Percentiles rank a stretch among this genome's conserved stretches.
Conservation (phyloP, 30 jellyfish, hydroid and myxozoan species). For the Calvadosia cruxmelitensis region DNA sequence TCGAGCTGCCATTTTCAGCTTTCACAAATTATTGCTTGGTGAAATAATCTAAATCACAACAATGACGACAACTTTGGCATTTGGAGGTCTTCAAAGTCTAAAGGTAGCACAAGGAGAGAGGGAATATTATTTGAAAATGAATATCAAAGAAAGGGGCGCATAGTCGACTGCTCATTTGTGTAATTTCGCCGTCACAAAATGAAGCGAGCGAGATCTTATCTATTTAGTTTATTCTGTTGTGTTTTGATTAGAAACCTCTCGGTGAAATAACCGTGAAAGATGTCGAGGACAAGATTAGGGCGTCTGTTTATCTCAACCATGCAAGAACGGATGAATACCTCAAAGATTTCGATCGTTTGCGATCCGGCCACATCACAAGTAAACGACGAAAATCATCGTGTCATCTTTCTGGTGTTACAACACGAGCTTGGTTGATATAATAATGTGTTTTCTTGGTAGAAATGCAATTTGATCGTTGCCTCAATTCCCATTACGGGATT, state of each 20-base stretch:
- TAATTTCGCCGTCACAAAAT: too few species aligned
- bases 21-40: too few species aligned
- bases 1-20: too few species aligned
- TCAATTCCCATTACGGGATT: constrained; percentile 76
- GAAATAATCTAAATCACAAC: neutral
- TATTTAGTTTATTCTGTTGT: too few species aligned
- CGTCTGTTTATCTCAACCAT: constrained; percentile 38
- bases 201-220: neutral
- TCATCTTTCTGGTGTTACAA: too few species aligned
- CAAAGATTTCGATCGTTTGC: constrained; percentile 88
- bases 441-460: constrained; percentile 17
- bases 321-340: constrained; percentile 78
- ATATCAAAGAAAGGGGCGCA: too few species aligned
- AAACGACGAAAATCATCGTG: too few species aligned
- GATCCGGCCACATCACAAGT: constrained; percentile 88
- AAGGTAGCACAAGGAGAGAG: too few species aligned
- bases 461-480: constrained; percentile 74
- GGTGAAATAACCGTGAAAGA: constrained; percentile 5
- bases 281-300: constrained; percentile 67
- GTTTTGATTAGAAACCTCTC: neutral
- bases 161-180: too few species aligned
- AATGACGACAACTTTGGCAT: neutral
- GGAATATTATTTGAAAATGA: too few species aligned
- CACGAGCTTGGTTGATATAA: too few species aligned
- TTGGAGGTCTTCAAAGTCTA: neutral